phyloP scores from a whole-genome alignment of 2,797 vertebrate species.

The Taeniopygia guttata region DNA sequence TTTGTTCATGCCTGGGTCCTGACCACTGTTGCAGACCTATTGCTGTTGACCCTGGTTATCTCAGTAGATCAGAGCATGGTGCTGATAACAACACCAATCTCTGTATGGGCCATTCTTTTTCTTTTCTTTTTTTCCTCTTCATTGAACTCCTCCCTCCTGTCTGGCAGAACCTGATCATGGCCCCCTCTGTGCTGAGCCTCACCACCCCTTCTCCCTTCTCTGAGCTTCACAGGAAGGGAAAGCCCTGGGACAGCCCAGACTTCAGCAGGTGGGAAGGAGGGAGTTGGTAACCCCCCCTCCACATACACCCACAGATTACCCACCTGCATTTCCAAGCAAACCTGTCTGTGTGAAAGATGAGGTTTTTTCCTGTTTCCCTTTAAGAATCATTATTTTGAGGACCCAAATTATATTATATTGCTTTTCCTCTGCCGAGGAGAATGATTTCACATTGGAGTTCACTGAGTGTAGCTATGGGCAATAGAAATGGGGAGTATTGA shows the following conservation, averaged over 20 bases:
- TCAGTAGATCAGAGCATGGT: neutral
- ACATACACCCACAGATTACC: neutral
- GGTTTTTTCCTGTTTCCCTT: fast-evolving
- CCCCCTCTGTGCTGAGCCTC: neutral
- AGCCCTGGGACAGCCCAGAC: neutral
- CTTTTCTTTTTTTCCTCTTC: neutral
- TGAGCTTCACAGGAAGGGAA: neutral
- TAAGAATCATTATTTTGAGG: neutral
- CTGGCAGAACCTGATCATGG: neutral
- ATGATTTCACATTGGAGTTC: neutral
- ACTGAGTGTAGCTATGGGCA: neutral
- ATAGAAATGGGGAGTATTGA: neutral
- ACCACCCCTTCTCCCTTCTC: neutral
- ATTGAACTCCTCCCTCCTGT: neutral
- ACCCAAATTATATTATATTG: neutral
- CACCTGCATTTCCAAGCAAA: neutral
- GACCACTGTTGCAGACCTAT: neutral
- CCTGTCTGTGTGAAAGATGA: neutral
- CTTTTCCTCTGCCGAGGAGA: neutral
- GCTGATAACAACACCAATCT: neutral
- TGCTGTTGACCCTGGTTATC: neutral
- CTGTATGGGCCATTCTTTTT: neutral
- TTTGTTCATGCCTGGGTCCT: neutral
- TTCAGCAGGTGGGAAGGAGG: neutral
- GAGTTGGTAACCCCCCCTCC: neutral